Base-by-base conservation (phyloP, 2,888 invertebrate species). In the Drosophila incognita region DNA sequence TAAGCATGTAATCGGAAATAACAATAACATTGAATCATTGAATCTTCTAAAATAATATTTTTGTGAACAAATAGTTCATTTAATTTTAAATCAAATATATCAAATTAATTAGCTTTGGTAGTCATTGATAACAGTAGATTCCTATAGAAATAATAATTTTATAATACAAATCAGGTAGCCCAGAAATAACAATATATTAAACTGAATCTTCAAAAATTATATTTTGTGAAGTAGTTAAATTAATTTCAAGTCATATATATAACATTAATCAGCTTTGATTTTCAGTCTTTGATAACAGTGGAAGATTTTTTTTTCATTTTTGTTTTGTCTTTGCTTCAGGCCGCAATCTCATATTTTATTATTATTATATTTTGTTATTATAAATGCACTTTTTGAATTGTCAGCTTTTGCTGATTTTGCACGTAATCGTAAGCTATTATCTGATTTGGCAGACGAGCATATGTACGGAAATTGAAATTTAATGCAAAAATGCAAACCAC, bases 401-500 rank as follows among this genome's bases (percentile, higher is more conserved):
- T 13, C 18, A 42, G 42, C 18, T 77, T 68, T 56, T 36, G 59
- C 70, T 80, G 62, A 66, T 42, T 59, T 27, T 52, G 66, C 81
- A 77, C 56, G 70, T 69, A 75, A 66, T 69, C 69, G 38, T 52
- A 65, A 65, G 40, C 51, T 53, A 56, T 75, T 48, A 52, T 60
- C 59, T 57, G 62, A 40, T 38, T 52, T 40, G 27, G 13, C 48
- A 59, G 42, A 61, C 13, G 11, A 18, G 36, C 35, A 52, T 21
- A 53, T 29, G 38, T 35, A 46, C 46, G 36, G 35, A 53, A 51
- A 40, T 51, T 57, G 40, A 29, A 21, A 59, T 38, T 40, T 59
- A 11, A 24, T 48, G 18, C 46, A 10, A 58, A 61, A 58, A 40
- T 61, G 75, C 64, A 77, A 46, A 29, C 24, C 38, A 61, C 21